These are phyloP conservation scores for Melanotaenia trifasciata DNA, from an alignment of 2,797 vertebrate genomes.

Conservation along the genomic window DNA sequence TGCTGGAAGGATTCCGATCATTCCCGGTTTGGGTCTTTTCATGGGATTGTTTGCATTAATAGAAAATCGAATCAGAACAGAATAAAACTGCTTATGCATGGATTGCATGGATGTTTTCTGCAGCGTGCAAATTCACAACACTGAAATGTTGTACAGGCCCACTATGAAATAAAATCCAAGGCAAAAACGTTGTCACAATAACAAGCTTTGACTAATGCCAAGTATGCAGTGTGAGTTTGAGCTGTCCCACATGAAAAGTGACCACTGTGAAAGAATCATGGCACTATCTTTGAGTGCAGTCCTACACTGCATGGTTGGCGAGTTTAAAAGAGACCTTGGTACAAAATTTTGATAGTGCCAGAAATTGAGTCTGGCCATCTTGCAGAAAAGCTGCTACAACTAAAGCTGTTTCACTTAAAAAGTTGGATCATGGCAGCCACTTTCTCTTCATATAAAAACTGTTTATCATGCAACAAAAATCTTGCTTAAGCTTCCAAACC, in stretches of 20 bases:
- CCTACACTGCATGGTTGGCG: background rate
- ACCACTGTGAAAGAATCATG: background rate
- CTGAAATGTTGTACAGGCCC: background rate
- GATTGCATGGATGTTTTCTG: background rate
- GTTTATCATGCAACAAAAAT: background rate
- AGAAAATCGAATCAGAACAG: background rate
- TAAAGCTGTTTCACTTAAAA: no score
- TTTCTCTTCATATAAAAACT: background rate
- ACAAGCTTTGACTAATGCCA: background rate
- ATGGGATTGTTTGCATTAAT: background rate
- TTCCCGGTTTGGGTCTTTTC: background rate
- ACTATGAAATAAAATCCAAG: background rate
- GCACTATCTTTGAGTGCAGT: background rate
- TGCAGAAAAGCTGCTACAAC: background rate
- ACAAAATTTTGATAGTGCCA: background rate
- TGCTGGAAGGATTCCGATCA: background rate
- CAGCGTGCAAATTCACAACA: background rate
- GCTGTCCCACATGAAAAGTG: background rate
- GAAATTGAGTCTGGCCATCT: background rate
- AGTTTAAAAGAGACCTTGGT: background rate
- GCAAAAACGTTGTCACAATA: background rate
- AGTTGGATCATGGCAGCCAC: no score
- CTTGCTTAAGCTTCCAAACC: background rate
- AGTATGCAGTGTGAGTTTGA: background rate
- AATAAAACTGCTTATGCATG: slow-evolving; percentile 13